These are phyloP conservation scores for Ectropis grisescens DNA, from an alignment of 1,140 invertebrate species.

Conservation along the genomic window DNA sequence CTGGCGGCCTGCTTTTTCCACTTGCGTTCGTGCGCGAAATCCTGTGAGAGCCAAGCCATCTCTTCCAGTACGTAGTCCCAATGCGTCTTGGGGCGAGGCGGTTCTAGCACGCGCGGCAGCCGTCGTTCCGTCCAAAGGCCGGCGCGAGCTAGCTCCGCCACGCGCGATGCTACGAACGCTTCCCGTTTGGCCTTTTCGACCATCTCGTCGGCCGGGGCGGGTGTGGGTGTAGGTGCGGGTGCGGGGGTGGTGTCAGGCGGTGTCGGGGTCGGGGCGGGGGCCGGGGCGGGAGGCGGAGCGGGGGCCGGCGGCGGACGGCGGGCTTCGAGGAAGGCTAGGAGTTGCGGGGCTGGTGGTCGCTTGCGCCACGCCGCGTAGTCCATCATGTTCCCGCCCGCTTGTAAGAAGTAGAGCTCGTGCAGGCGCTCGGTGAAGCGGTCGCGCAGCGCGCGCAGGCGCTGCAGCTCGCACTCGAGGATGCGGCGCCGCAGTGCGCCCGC, in stretches of 20 bases:
- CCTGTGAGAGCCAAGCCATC: slow-evolving; percentile 97
- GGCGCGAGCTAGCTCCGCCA: slow-evolving; percentile 88
- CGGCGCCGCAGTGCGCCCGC: slow-evolving; percentile 31
- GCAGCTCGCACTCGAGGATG: slow-evolving; percentile 42
- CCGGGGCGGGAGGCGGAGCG: slow-evolving; percentile 37
- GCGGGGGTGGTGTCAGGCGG: slow-evolving; percentile 40
- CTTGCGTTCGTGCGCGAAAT: slow-evolving; percentile 97
- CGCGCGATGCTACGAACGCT: slow-evolving; percentile 93
- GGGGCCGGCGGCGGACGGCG: slow-evolving; percentile 72
- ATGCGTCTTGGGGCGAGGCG: slow-evolving; percentile 91
- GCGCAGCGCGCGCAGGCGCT: slow-evolving; percentile 34
- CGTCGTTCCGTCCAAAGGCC: slow-evolving; percentile 94
- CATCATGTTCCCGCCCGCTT: slow-evolving; percentile 88
- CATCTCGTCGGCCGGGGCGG: slow-evolving; percentile 63
- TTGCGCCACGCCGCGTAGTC: slow-evolving; percentile 88
- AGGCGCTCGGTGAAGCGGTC: slow-evolving; percentile 76
- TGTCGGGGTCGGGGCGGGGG: slow-evolving; percentile 67
- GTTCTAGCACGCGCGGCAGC: slow-evolving; percentile 93
- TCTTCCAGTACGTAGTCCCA: slow-evolving; percentile 99
- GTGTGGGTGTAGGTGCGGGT: too few species aligned
- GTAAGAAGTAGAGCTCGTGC: slow-evolving; percentile 87
- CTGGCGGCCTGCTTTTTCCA: slow-evolving; percentile 97
- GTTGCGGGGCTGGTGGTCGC: slow-evolving; percentile 78
- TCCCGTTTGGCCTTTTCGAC: slow-evolving; percentile 82
- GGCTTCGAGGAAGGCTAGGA: slow-evolving; percentile 81